Evolutionary conservation across 2,888 invertebrate genomes (phyloP), one percentile per base, ranked within the genome.

Genomic region (Xestoiulus laeticollis): DNA sequence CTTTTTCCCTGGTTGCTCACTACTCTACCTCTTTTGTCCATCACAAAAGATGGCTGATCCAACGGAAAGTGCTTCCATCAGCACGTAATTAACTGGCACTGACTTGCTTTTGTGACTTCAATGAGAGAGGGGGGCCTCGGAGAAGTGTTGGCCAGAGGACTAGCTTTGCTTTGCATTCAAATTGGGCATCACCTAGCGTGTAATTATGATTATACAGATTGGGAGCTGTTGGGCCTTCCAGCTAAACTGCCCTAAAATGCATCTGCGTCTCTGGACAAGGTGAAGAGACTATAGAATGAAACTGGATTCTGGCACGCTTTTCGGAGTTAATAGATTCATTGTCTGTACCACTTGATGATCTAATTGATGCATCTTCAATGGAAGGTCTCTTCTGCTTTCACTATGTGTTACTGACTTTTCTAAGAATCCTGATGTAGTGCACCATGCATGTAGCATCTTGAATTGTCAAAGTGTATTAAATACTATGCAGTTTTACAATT

Each of bases 21-120:
- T 84, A 84, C 43, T 38, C 32, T 38, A 84, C 84, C 84, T 84
- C 84, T 84, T 84, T 84, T 84, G 84, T 84, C 33, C 43, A 14
- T 38, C 33, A 84, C 84, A 84, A 84, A 84, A 84, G 84, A 84
- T 84, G 33, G 33, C 43, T 84, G 84, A 84, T 84, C 38, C 84
- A 84, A n/a, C 33, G n/a, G 43, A 84, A 38, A 33, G 33, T 84
- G 84, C 43, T 38, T 84, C 33, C 84, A 84, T 38, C 33, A 38
- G 84, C 85, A 44, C 85, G 44, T 85, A 85, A 85, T 85, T 85
- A 85, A 85, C 85, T 85, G 85, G 38, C 85, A 44, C 85, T 85
- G 85, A 85, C 85, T 85, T 85, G 85, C 38, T 44, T 48, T 48
- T 48, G 85, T 85, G 85, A 85, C 85, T 85, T 85, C 48, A 48